Conservation (phyloP, 2,797 vertebrate species). For the Triplophysa yarkandensis region DNA sequence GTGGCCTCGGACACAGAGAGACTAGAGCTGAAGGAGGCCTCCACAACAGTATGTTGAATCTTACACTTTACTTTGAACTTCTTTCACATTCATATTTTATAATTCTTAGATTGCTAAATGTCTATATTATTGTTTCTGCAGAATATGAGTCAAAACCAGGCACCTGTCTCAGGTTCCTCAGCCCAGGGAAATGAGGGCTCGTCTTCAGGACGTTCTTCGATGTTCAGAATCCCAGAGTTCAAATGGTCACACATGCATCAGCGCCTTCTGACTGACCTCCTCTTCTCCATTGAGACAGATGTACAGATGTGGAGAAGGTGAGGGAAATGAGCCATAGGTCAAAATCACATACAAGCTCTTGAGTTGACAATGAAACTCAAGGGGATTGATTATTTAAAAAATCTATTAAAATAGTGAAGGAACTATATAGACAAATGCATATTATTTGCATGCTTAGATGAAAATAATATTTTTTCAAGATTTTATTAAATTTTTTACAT, state of each 20-base stretch:
- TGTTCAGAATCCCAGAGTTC: conserved; percentile 97
- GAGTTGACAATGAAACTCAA: background rate
- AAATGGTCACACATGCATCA: conserved; percentile 97
- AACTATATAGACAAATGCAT: no score
- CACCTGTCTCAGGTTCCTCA: conserved; percentile 58
- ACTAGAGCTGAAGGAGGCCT: conserved; percentile 84
- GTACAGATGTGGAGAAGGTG: conserved; percentile 99
- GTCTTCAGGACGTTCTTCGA: conserved; percentile 76
- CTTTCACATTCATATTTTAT: background rate
- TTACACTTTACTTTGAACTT: background rate
- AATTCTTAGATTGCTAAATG: background rate
- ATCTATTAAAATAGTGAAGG: no score
- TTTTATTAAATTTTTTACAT: no score
- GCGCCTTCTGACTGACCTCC: conserved; percentile 92
- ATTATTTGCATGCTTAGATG: no score
- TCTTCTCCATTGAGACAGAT: conserved; percentile 97
- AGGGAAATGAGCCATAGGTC: conserved; percentile 8
- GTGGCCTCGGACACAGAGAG: conserved; percentile 94
- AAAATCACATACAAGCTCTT: conserved; percentile 7
- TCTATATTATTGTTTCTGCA: conserved; percentile 50
- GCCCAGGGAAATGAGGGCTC: conserved; percentile 77
- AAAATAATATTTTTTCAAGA: no score
- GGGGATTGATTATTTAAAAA: no score
- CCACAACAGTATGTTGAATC: conserved; percentile 70
- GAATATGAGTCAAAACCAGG: conserved; percentile 74